A percentile compares a stretch with the other conserved stretches of the same genome.
Conservation (phyloP, 2,888 invertebrate species). For the Trissoscelio sp. region DNA sequence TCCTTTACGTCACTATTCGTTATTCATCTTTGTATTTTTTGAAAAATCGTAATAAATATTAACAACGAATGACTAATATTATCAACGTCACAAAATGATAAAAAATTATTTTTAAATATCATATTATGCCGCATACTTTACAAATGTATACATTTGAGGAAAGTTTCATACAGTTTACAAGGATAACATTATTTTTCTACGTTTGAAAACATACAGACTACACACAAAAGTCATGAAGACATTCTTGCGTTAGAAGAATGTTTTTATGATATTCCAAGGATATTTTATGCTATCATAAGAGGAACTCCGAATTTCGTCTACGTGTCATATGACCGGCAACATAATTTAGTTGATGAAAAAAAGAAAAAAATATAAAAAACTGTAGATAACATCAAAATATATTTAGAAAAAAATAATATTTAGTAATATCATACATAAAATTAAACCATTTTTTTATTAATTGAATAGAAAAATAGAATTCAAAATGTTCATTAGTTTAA, state of each 20-base stretch:
- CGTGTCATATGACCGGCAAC: neutral
- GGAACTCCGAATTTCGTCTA: neutral
- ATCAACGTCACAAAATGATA: neutral
- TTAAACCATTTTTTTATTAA: too few relatives aligned
- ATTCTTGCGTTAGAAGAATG: neutral
- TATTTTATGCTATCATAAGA: neutral
- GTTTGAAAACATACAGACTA: neutral
- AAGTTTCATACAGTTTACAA: constrained; percentile 9
- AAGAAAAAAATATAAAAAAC: neutral
- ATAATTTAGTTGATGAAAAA: neutral
- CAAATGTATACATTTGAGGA: neutral
- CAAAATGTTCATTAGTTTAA: too few relatives aligned
- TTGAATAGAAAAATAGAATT: neutral
- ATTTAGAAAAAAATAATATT: neutral
- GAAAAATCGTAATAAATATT: constrained; percentile 19
- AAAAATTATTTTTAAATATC: neutral
- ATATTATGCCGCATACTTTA: neutral
- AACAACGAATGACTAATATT: constrained; percentile 24
- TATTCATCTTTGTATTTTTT: constrained; percentile 1
- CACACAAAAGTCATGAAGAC: constrained; percentile 5
- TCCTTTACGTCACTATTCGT: constrained; percentile 8
- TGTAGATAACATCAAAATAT: neutral
- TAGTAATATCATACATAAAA: too few relatives aligned
- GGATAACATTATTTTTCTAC: constrained; percentile 11
- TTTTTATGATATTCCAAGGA: constrained; percentile 3